A percentile compares a stretch with the other conserved stretches of the same genome.
phyloP scores from a whole-genome alignment of 2,113 vertebrate genomes.

The Mola mola region DNA sequence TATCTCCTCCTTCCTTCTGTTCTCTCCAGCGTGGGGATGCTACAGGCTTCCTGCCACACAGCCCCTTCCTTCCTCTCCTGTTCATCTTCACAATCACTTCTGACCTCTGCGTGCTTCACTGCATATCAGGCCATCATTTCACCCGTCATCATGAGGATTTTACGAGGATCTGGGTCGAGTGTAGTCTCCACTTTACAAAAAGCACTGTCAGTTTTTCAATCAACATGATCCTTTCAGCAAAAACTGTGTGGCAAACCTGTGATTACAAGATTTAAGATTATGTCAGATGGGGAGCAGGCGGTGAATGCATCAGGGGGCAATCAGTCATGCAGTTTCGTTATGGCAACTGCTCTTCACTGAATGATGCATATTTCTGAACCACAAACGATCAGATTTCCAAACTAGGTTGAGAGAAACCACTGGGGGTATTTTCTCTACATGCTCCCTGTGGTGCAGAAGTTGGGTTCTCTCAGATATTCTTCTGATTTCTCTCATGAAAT shows the following conservation, averaged over 20 bases:
- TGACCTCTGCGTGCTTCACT: not conserved
- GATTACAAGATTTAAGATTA: not conserved
- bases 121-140: not conserved
- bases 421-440: constrained; percentile 20
- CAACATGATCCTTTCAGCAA: not conserved
- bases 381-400: constrained; percentile 23
- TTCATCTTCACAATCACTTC: constrained; percentile 24
- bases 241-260: not conserved
- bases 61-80: constrained; percentile 44
- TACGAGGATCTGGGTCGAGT: no score
- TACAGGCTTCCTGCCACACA: constrained; percentile 62
- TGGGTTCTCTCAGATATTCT: no score
- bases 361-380: constrained; percentile 24
- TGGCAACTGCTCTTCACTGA: constrained; percentile 8
- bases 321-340: constrained; percentile 11
- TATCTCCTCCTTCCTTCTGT: constrained; percentile 36
- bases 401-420: constrained; percentile 21
- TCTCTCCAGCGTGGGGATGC: constrained; percentile 34
- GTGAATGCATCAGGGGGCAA: constrained; percentile 2
- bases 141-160: no score
- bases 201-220: no score
- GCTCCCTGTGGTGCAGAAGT: constrained; percentile 4
- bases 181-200: not conserved
- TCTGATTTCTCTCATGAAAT: no score
- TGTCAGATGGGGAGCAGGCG: not conserved